These are phyloP conservation scores for Dermatemys mawii DNA, from an alignment of 2,113 vertebrate species.

Conservation along the genomic window DNA sequence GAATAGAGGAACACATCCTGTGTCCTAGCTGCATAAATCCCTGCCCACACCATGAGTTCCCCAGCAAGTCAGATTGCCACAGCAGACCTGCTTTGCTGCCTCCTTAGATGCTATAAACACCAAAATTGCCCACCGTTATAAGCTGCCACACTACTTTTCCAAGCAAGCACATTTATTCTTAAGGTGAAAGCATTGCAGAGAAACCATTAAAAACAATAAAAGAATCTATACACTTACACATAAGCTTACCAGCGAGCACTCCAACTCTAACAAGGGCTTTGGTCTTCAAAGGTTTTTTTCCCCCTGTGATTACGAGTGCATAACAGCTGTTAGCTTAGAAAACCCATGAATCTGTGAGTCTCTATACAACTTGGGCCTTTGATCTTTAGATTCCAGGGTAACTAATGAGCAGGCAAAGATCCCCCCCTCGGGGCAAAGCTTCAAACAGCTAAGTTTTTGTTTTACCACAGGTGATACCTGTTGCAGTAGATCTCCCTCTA, in stretches of 20 bases:
- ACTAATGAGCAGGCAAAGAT: not conserved
- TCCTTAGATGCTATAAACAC: not conserved
- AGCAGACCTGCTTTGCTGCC: not conserved
- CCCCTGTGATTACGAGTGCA: not conserved
- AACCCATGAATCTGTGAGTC: not conserved
- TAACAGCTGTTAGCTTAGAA: not conserved
- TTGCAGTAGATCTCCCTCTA: not conserved
- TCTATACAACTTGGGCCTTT: not conserved
- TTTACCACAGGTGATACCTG: not conserved
- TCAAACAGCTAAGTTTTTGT: not conserved
- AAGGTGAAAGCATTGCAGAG: not conserved
- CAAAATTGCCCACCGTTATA: not conserved
- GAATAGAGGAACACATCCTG: not conserved
- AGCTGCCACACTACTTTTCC: not conserved
- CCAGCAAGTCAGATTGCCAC: not conserved
- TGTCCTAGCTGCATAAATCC: not conserved
- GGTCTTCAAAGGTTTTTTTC: not conserved
- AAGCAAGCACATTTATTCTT: not conserved
- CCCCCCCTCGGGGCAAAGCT: not conserved
- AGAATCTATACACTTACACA: not conserved
- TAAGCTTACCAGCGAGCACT: not conserved
- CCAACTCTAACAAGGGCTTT: not conserved
- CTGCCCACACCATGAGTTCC: not conserved
- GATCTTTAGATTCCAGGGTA: not conserved
- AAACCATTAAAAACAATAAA: not conserved